Evolutionary conservation across 2,113 vertebrate genomes (phyloP).

Genomic region (Aegotheles bennettii): DNA sequence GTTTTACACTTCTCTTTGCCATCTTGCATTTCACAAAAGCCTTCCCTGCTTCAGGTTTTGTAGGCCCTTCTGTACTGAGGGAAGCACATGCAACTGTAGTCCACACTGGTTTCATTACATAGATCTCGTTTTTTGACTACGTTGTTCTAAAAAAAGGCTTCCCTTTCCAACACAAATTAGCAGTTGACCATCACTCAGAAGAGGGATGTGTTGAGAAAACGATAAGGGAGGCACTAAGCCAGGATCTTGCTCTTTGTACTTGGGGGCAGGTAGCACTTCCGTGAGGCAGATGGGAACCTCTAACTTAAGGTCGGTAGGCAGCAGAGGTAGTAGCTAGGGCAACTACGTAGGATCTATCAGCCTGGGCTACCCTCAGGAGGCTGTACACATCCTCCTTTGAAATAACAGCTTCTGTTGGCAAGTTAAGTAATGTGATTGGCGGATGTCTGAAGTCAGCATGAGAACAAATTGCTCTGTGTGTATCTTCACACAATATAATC

Average conservation of each 20-base stretch:
- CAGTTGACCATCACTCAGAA: background rate
- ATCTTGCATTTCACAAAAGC: background rate
- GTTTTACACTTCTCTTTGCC: background rate
- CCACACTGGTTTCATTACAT: background rate
- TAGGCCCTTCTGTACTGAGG: background rate
- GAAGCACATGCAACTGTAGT: background rate
- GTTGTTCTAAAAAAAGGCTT: background rate
- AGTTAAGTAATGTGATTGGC: background rate
- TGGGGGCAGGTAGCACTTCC: background rate
- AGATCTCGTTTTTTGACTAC: background rate
- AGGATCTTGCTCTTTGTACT: fast-evolving
- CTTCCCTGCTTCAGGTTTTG: background rate
- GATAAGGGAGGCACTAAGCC: background rate
- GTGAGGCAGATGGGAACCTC: background rate
- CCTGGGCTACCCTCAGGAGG: background rate
- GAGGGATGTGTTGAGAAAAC: background rate
- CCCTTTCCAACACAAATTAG: background rate
- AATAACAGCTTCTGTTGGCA: background rate
- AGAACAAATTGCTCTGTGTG: background rate
- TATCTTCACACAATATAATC: background rate
- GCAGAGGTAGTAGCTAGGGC: background rate
- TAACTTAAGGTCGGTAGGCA: background rate
- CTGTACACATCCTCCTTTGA: background rate
- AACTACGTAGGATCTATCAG: background rate
- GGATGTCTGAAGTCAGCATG: background rate